Evolutionary conservation across 92 coral and sea anemone species (phyloP).

Genomic region (Porites lobata): DNA sequence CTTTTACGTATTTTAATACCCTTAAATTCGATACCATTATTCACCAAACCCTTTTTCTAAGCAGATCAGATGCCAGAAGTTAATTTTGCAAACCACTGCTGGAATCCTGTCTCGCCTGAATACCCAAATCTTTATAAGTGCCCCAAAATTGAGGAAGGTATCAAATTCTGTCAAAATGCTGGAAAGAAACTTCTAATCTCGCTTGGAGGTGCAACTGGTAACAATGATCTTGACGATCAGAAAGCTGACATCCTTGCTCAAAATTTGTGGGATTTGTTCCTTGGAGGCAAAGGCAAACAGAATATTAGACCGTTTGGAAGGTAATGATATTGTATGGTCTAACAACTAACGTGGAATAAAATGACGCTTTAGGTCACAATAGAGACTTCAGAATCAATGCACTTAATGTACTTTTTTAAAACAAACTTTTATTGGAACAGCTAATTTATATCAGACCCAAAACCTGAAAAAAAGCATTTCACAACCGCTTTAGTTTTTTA

Average conservation of each 20-base stretch:
- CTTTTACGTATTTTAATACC: no score
- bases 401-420: no score
- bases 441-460: no score
- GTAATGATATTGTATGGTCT: background rate
- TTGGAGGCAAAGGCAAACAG: slow-evolving; percentile 40
- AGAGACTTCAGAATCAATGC: no score
- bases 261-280: slow-evolving; percentile 69
- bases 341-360: no score
- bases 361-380: no score
- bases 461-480: no score
- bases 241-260: slow-evolving; percentile 44
- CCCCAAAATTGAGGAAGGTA: slow-evolving; percentile 74
- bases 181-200: slow-evolving; percentile 81
- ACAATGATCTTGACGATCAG: slow-evolving; percentile 32
- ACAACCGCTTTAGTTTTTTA: no score
- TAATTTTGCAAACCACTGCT: slow-evolving; percentile 57
- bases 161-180: slow-evolving; percentile 66
- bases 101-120: slow-evolving; percentile 41
- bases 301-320: slow-evolving; percentile 58
- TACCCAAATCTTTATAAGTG: slow-evolving; percentile 67
- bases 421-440: no score
- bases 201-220: slow-evolving; percentile 81
- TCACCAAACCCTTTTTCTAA: no score
- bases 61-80: slow-evolving; percentile 64
- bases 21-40: no score